A percentile compares a stretch with the other conserved stretches of the same genome.
Evolutionary conservation across 2,888 invertebrate species (phyloP).

Genomic region (Zaprionus bogoriensis): DNA sequence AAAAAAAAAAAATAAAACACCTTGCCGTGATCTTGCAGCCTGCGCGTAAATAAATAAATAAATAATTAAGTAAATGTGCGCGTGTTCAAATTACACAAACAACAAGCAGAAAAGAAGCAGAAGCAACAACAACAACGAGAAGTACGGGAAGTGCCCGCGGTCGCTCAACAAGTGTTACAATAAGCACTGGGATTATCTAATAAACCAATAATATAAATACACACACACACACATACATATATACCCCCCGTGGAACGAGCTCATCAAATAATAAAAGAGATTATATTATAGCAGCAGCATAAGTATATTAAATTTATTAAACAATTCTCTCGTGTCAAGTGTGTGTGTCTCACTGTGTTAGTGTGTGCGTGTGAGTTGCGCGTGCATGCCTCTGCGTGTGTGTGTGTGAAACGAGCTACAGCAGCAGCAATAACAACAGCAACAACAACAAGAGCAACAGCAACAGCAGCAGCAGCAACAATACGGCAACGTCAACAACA

Average conservation of each 20-base stretch:
- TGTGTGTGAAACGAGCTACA: slow-evolving; percentile 63
- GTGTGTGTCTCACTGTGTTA: slow-evolving; percentile 35
- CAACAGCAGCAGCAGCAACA: slow-evolving; percentile 53
- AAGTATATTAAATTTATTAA: slow-evolving; percentile 50
- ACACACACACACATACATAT: slow-evolving; percentile 1
- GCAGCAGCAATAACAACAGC: slow-evolving; percentile 43
- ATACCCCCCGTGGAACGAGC: slow-evolving; percentile 2
- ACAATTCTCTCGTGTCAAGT: slow-evolving; percentile 58
- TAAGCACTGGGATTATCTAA: slow-evolving; percentile 69
- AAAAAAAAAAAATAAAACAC: neutral
- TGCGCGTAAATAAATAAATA: slow-evolving; percentile 25
- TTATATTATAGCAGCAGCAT: slow-evolving; percentile 51
- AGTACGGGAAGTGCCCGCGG: slow-evolving; percentile 60
- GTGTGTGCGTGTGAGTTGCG: slow-evolving; percentile 27
- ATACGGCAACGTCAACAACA: slow-evolving; percentile 69
- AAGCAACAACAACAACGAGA: slow-evolving; percentile 22
- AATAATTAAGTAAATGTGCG: slow-evolving; percentile 53
- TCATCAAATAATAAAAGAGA: slow-evolving; percentile 42
- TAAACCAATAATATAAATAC: slow-evolving; percentile 55
- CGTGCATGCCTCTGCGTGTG: slow-evolving; percentile 32
- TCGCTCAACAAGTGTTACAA: slow-evolving; percentile 67
- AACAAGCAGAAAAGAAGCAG: slow-evolving; percentile 61
- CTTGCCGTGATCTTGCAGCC: slow-evolving; percentile 15
- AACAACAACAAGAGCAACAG: slow-evolving; percentile 42
- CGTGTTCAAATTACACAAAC: slow-evolving; percentile 47